Evolutionary conservation across 2,113 vertebrate species (phyloP).

Genomic region (Cyprinodon tularosa): DNA sequence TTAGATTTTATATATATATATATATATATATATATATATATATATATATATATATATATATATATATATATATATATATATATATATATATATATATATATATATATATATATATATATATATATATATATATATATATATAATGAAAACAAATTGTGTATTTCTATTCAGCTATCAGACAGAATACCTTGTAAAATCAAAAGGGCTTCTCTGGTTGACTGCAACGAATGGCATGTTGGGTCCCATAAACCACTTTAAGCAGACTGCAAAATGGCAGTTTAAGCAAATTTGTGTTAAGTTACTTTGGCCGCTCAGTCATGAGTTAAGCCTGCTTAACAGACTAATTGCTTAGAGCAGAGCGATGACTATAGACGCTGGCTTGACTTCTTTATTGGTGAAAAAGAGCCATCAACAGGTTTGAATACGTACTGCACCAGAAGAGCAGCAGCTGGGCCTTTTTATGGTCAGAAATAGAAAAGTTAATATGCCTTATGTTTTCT

Average conservation of each 20-base stretch:
- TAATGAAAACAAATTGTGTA: not conserved
- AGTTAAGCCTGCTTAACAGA: conserved; percentile 20
- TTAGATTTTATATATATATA: too few relatives aligned
- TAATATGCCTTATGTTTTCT: not conserved
- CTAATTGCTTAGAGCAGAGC: conserved; percentile 9
- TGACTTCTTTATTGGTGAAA: conserved; percentile 22
- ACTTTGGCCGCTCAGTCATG: conserved; percentile 11
- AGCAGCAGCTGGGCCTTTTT: not conserved
- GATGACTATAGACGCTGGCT: conserved; percentile 27
- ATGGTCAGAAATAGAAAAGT: not conserved
- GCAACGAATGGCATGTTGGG: not conserved
- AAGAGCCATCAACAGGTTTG: conserved; percentile 62
- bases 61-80: too few relatives aligned
- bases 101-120: too few relatives aligned
- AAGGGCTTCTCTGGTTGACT: not conserved
- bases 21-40: too few relatives aligned
- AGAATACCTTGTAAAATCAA: conserved; percentile 3
- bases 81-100: too few relatives aligned
- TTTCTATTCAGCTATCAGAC: conserved; percentile 4
- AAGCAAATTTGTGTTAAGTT: not conserved
- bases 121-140: too few relatives aligned
- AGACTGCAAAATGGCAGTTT: conserved; percentile 14
- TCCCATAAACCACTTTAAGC: conserved; percentile 3
- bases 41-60: too few relatives aligned
- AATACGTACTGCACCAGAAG: conserved; percentile 2